These are phyloP conservation scores for Athripsodes cinereus DNA, from an alignment of 2,888 invertebrate genomes.

Conservation along the genomic window DNA sequence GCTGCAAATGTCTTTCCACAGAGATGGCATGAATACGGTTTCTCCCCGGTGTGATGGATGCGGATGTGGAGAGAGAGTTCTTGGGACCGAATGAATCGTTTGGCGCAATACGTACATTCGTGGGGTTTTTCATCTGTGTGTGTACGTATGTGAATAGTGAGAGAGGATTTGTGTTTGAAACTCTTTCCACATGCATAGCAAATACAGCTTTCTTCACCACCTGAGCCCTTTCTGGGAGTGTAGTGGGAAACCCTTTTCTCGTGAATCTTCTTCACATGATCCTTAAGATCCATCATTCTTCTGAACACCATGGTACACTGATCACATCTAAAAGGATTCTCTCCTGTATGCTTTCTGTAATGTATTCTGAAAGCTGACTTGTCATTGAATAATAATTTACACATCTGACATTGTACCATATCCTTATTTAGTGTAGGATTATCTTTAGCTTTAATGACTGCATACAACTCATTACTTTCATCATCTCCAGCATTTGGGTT, in stretches of 20 bases:
- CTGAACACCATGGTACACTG: slow-evolving; percentile 32
- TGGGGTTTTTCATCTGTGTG: slow-evolving; percentile 29
- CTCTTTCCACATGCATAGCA: slow-evolving; percentile 3
- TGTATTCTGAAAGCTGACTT: slow-evolving; percentile 13
- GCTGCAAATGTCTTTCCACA: slow-evolving; percentile 6
- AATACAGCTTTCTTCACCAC: slow-evolving; percentile 4
- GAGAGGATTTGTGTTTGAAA: slow-evolving; percentile 6
- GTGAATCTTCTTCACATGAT: slow-evolving; percentile 30
- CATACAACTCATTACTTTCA: background rate
- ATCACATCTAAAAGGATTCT: slow-evolving; percentile 33
- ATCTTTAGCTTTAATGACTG: slow-evolving; percentile 2
- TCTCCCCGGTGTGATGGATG: slow-evolving; percentile 5
- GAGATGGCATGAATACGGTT: slow-evolving; percentile 5
- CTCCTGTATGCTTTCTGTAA: slow-evolving; percentile 33
- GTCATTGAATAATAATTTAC: slow-evolving; percentile 3
- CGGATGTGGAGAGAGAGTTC: slow-evolving; percentile 33
- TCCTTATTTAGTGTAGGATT: slow-evolving; percentile 1
- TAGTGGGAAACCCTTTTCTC: background rate
- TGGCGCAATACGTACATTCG: slow-evolving; percentile 33
- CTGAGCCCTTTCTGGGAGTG: background rate
- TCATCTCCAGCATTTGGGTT: background rate
- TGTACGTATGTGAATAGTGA: slow-evolving; percentile 22
- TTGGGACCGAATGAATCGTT: slow-evolving; percentile 34
- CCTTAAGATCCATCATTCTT: slow-evolving; percentile 33
- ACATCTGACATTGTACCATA: slow-evolving; percentile 5